Evolutionary conservation across 2,888 invertebrate species (phyloP), one percentile per base, ranked within the genome.

Genomic region (Patella caerulea): DNA sequence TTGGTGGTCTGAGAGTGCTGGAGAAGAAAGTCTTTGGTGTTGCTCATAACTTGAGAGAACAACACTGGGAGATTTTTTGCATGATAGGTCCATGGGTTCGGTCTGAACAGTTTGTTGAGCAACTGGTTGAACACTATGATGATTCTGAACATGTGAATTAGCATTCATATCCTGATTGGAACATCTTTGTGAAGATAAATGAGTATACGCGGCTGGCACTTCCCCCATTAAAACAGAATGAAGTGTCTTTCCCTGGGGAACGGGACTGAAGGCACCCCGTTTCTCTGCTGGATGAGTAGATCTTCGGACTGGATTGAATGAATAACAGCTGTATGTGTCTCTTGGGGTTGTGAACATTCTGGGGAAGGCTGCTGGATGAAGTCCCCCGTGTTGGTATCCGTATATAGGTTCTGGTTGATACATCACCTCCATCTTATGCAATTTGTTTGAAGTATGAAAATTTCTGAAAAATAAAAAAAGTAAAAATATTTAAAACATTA

Each of bases 31-130:
- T 24, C 74, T 55, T 52, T 54, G 70, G 17, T 55, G 70, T 29
- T 53, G 55, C 12, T 15, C 17, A 53, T 54, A 17, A n/a, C 24
- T 19, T 19, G 71, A 71, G 14, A 83, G 75, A 72, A 83, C 75
- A 73, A 80, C 77, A 59, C 74, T 71, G 2, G 71, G 53, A 15
- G 71, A 65, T n/a, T 73, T 54, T 81, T 88, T 89, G 76, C 85
- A 86, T 9, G 89, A 88, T 29, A 90, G 80, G 79, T 90, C 90
- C 78, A 90, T 90, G 3, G 90, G 90, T 76, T 89, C 86, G 17
- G 84, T 84, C 75, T 86, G 86, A 56, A 19, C 34, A 24, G 72
- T 75, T 81, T 83, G 73, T 85, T 83, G 34, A 76, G 79, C 34
- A 78, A 78, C 54, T 53, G 74, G 15, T 71, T 72, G 56, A 76